phyloP scores from a whole-genome alignment of 2,888 invertebrate species.

The Dichetophora obliterata region DNA sequence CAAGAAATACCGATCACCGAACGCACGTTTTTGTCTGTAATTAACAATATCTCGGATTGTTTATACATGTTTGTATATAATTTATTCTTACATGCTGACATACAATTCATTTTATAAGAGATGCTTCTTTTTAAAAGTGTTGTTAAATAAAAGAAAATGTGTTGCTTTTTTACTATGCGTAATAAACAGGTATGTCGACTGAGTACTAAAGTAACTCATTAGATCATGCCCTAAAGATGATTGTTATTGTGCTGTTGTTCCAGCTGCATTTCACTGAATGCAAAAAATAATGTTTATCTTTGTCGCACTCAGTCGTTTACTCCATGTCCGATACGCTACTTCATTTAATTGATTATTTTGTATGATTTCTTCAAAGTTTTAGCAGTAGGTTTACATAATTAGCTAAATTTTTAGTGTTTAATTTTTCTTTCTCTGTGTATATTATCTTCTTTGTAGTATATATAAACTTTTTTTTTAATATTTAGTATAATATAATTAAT shows the following conservation, averaged over 20 bases:
- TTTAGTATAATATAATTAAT: constrained; percentile 48
- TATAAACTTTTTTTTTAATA: constrained; percentile 50
- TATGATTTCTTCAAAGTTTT: constrained; percentile 51
- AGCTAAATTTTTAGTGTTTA: constrained; percentile 48
- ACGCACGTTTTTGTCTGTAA: not conserved
- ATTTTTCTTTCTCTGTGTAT: constrained; percentile 46
- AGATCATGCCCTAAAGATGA: not conserved
- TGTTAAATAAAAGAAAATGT: constrained; percentile 11
- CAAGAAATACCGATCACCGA: constrained; percentile 14
- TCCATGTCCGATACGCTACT: constrained; percentile 45
- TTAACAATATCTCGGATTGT: constrained; percentile 18
- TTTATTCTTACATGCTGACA: constrained; percentile 37
- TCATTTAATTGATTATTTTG: constrained; percentile 46
- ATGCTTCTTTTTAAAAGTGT: constrained; percentile 23
- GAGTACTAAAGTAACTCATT: constrained; percentile 37
- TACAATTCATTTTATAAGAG: constrained; percentile 21
- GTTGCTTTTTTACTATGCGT: not conserved
- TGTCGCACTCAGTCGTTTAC: constrained; percentile 47
- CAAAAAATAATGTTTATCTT: constrained; percentile 34
- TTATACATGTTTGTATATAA: constrained; percentile 19
- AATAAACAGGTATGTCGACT: constrained; percentile 4
- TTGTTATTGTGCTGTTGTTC: not conserved
- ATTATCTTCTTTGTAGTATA: constrained; percentile 52
- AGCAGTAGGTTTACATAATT: constrained; percentile 54
- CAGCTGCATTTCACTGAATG: not conserved